Evolutionary conservation across 2,888 invertebrate genomes (phyloP).

Genomic region (Pristionchus maxplancki): DNA sequence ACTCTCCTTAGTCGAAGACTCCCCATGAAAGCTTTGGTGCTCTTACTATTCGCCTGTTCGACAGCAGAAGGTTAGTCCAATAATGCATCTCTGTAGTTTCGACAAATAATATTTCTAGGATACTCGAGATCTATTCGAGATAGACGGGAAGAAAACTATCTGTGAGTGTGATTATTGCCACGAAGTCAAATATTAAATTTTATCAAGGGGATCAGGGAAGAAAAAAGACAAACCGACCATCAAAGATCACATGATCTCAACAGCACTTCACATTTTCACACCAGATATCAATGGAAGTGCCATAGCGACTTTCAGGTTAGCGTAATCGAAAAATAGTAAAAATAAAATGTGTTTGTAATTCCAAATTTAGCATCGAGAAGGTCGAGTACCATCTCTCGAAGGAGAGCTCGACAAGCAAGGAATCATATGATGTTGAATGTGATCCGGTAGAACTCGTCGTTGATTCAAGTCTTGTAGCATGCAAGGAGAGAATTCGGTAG

Average conservation of each 20-base stretch:
- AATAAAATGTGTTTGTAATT: too few relatives aligned
- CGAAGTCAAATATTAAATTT: background rate
- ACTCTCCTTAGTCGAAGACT: background rate
- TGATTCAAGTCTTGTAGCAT: background rate
- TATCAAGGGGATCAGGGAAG: background rate
- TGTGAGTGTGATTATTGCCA: background rate
- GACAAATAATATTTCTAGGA: background rate
- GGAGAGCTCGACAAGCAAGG: background rate
- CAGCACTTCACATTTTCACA: background rate
- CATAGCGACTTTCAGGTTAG: background rate
- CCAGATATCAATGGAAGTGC: background rate
- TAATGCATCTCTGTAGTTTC: background rate
- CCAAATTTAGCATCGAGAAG: background rate
- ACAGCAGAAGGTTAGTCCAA: background rate
- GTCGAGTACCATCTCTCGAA: background rate
- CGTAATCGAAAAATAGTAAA: background rate
- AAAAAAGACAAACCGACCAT: background rate
- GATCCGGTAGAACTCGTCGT: background rate
- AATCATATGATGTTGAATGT: background rate
- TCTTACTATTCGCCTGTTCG: background rate
- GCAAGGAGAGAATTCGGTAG: conserved; percentile 25
- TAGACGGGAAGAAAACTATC: background rate
- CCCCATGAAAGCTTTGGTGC: background rate
- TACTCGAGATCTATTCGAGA: background rate
- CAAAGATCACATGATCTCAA: background rate